Base-by-base conservation (phyloP, 2,797 vertebrate genomes). In the Takifugu rubripes region DNA sequence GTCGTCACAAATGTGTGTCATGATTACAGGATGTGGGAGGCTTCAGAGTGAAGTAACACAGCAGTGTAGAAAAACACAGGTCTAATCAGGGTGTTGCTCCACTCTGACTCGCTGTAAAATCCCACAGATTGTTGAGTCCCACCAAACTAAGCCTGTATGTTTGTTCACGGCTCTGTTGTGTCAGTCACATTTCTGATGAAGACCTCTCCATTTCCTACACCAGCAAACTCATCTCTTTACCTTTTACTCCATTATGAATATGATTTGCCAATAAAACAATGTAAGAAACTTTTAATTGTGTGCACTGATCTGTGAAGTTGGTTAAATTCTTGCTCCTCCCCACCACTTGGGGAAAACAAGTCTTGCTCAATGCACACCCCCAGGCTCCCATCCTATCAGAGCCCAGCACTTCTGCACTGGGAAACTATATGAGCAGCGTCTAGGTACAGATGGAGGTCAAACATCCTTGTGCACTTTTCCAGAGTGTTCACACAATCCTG, bases 51-150 rank as follows among this genome's bases (percentile, higher is more conserved):
- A 33, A 54, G 62, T 49, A 54, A 66, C 73, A 70, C 50, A 5
- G 24, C 43, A 25, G 66, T 51, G 68, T 58, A 50, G 21, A 40
- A 51, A 47, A 52, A 52, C 12, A 24, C 51, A 53, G 27, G 43
- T 50, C 21, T 25, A 70, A 72, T 68, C 66, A 74, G 72, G 70
- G 73, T 42, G 31, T 40, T 49, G 25, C 56, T 56, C 17, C 49
- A 14, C 40, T 68, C 40, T 55, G 68, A 66, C 61, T 61, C 5
- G 56, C 61, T 72, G 79, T 60, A 49, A 77, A 46, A 74, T 78
- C 74, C 75, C 70, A 50, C 50, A 16, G 45, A 21, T 21, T 17
- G 48, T 42, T 56, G 50, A 51, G 21, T 25, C 7, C 54, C 25
- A 27, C 33, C n/a, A 0, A 3, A 16, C 14, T 54, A 52, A 29